These are phyloP conservation scores for Lasioglossum morio DNA, from an alignment of 2,888 invertebrate genomes.

Conservation along the genomic window DNA sequence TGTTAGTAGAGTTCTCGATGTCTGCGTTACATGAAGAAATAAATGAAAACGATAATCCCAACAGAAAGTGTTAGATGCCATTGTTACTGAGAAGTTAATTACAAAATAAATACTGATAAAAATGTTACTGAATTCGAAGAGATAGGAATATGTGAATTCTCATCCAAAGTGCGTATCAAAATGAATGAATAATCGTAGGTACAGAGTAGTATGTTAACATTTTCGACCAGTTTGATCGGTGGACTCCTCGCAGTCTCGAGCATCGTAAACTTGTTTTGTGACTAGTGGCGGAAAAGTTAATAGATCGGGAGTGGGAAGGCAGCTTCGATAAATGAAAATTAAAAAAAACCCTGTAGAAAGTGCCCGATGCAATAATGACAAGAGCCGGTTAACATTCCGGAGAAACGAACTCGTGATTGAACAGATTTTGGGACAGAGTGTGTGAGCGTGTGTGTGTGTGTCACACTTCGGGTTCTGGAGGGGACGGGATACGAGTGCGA, in stretches of 20 bases:
- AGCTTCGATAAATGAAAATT: neutral
- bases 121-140: neutral
- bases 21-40: neutral
- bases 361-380: conserved; percentile 20
- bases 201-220: neutral
- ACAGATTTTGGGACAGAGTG: conserved; percentile 25
- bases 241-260: neutral
- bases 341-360: neutral
- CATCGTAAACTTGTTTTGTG: neutral
- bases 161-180: neutral
- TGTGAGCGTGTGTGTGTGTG: neutral
- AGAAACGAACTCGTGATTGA: conserved; percentile 49
- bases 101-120: neutral
- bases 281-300: neutral
- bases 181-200: neutral
- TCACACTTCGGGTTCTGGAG: conserved; percentile 45
- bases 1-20: neutral
- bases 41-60: neutral
- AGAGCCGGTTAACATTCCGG: conserved; percentile 7
- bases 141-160: neutral
- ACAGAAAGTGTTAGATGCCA: neutral
- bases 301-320: neutral
- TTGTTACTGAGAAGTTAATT: neutral
- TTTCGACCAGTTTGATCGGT: neutral
- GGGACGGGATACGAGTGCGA: conserved; percentile 81